A percentile compares a stretch with the other conserved stretches of the same genome.
phyloP scores from a whole-genome alignment of 1,140 invertebrate species.

The Chironomus striatipennis region DNA sequence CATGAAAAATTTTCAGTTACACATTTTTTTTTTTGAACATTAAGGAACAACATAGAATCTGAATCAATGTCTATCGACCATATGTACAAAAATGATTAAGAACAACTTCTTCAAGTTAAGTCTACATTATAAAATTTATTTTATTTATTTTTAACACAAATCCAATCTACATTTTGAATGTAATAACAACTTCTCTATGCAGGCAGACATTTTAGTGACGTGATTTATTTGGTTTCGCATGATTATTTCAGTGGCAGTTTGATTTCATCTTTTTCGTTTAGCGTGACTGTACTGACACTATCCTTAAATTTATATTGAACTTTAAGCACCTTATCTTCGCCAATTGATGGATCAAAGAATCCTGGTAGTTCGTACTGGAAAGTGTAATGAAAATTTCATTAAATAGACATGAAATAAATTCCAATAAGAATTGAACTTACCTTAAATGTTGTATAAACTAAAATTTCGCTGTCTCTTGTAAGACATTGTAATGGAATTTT shows the following conservation, averaged over 20 bases:
- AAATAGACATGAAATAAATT: background rate
- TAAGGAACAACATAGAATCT: no score
- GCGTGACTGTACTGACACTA: slow-evolving; percentile 66
- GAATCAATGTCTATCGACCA: no score
- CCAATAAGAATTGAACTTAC: slow-evolving; percentile 42
- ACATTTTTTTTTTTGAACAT: no score
- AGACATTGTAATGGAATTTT: slow-evolving; percentile 89
- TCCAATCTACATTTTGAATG: background rate
- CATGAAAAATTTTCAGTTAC: no score
- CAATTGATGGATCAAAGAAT: slow-evolving; percentile 93
- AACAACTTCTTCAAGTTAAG: no score
- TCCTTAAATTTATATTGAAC: slow-evolving; percentile 81
- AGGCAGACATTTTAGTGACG: background rate
- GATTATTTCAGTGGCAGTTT: slow-evolving; percentile 55
- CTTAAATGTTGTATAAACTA: slow-evolving; percentile 79
- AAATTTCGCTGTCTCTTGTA: slow-evolving; percentile 80
- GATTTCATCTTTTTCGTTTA: slow-evolving; percentile 67
- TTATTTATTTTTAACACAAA: background rate
- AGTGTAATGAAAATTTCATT: slow-evolving; percentile 18
- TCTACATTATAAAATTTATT: background rate
- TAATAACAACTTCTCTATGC: background rate
- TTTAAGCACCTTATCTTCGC: slow-evolving; percentile 81
- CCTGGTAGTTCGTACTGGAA: slow-evolving; percentile 88
- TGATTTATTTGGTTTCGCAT: background rate
- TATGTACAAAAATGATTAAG: no score